Evolutionary conservation across 2,797 vertebrate genomes (phyloP).

Genomic region (Bradypodion ventrale): DNA sequence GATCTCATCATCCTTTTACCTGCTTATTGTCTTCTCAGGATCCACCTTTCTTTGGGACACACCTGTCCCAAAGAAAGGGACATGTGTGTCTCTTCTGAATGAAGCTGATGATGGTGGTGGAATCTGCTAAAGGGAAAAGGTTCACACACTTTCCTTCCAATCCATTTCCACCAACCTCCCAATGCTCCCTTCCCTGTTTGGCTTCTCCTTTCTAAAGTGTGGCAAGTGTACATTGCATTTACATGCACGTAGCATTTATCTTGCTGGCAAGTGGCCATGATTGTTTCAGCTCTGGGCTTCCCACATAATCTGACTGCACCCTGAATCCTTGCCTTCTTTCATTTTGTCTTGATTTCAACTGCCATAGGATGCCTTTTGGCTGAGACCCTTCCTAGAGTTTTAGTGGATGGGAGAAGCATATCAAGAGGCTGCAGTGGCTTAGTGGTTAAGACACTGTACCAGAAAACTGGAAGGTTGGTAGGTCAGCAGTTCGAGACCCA

Average conservation of each 20-base stretch:
- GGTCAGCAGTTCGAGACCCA: no score
- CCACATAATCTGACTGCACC: rapidly evolving
- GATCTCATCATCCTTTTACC: neutral
- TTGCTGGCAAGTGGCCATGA: neutral
- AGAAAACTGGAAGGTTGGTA: no score
- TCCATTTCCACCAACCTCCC: no score
- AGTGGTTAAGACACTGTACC: no score
- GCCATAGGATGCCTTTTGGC: neutral
- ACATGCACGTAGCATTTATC: neutral
- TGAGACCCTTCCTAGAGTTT: no score
- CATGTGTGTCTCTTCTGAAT: neutral
- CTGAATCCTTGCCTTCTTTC: neutral
- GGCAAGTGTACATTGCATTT: no score
- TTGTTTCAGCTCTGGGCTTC: neutral
- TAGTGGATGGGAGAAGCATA: no score
- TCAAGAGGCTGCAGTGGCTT: no score
- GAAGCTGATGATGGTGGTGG: neutral
- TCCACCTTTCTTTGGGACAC: neutral
- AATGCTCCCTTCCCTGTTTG: no score
- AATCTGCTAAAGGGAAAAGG: neutral
- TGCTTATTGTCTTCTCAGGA: neutral
- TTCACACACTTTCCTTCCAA: neutral
- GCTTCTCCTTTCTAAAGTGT: no score
- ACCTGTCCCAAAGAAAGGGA: neutral
- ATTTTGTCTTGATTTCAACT: conserved; percentile 9